These are phyloP conservation scores for Micrasema longulum DNA, from an alignment of 1,140 invertebrate genomes.

Conservation along the genomic window DNA sequence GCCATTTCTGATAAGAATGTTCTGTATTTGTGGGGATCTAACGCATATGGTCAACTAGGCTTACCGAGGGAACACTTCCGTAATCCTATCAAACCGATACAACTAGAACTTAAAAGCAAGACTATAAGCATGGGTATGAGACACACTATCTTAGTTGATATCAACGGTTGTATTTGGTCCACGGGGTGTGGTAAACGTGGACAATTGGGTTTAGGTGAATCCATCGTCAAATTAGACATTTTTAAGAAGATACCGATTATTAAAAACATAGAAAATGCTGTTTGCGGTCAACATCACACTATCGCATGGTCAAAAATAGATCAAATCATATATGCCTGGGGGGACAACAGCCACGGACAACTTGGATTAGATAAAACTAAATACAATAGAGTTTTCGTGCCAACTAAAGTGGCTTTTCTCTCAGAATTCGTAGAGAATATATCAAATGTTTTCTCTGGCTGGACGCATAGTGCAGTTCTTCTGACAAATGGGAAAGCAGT, in stretches of 20 bases:
- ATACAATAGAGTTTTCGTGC: slow-evolving; percentile 60
- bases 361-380: slow-evolving; percentile 67
- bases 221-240: slow-evolving; percentile 63
- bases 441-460: slow-evolving; percentile 73
- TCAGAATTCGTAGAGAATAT: slow-evolving; percentile 65
- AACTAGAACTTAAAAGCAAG: slow-evolving; percentile 59
- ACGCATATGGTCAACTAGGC: slow-evolving; percentile 79
- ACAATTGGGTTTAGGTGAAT: slow-evolving; percentile 72
- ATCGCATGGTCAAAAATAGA: slow-evolving; percentile 71
- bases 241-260: slow-evolving; percentile 71
- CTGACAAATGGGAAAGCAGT: slow-evolving; percentile 71
- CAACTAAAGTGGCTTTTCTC: slow-evolving; percentile 67
- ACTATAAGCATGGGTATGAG: slow-evolving; percentile 72
- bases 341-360: slow-evolving; percentile 82
- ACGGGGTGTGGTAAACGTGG: slow-evolving; percentile 75
- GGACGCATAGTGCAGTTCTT: slow-evolving; percentile 79
- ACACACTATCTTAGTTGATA: slow-evolving; percentile 76
- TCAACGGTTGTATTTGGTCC: slow-evolving; percentile 70
- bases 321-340: slow-evolving; percentile 74
- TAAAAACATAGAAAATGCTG: slow-evolving; percentile 68
- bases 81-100: slow-evolving; percentile 60
- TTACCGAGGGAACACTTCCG: slow-evolving; percentile 66
- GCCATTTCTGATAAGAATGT: slow-evolving; percentile 74
- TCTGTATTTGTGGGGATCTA: slow-evolving; percentile 82
- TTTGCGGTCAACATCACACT: slow-evolving; percentile 81